Evolutionary conservation across 2,113 vertebrate genomes (phyloP).

Genomic region (Tapirus terrestris): DNA sequence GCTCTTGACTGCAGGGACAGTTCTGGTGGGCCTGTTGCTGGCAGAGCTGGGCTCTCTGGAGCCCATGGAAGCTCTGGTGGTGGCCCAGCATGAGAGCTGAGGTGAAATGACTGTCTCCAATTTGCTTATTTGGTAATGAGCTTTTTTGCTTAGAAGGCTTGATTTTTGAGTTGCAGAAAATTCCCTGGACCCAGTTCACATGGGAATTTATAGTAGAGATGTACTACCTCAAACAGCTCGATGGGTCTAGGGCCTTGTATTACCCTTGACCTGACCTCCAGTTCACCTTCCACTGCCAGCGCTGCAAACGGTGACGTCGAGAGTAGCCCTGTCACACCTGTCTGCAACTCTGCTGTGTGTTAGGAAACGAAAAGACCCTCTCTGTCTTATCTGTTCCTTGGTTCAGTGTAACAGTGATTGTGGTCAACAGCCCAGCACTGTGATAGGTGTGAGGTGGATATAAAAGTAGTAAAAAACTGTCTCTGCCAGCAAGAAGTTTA

Average conservation of each 20-base stretch:
- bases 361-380: too few species aligned
- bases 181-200: neutral
- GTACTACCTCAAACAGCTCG: neutral
- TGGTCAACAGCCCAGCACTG: neutral
- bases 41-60: neutral
- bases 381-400: neutral
- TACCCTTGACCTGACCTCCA: neutral
- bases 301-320: neutral
- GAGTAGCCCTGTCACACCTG: neutral
- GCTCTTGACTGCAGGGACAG: neutral
- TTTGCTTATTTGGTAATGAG: neutral
- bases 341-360: neutral
- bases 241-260: neutral
- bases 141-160: neutral
- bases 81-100: neutral
- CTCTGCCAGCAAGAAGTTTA: neutral
- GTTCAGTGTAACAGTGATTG: neutral
- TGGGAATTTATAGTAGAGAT: too few species aligned
- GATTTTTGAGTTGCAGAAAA: neutral
- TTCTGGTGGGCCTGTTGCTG: neutral
- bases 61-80: neutral
- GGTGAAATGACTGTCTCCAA: neutral
- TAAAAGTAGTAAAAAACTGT: neutral
- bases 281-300: neutral
- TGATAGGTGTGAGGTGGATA: neutral